Evolutionary conservation across 2,113 vertebrate species (phyloP), one percentile per base, ranked within the genome.

Genomic region (Sterrhoptilus dennistouni): DNA sequence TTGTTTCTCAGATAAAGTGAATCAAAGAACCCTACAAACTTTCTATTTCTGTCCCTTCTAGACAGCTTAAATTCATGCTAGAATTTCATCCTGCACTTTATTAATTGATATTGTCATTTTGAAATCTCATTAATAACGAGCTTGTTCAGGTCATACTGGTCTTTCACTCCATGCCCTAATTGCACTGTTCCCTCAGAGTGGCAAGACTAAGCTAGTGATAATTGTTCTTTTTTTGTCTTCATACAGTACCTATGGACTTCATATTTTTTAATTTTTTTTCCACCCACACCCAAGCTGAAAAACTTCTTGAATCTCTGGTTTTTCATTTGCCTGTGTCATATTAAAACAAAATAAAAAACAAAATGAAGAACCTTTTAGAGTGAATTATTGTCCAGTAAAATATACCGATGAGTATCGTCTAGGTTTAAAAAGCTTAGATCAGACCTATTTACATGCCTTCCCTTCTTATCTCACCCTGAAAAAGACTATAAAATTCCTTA

Each of bases 151-250:
- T 93, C 71, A 65, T 47, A 27, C 68, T 88, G 66, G 31, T 52
- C 59, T 90, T 82, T 94, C 49, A 38, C 31, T 85, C 29, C 74
- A 81, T 91, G 49, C 56, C 7, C 5, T 91, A 88, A 94, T 84
- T 93, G 79, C 76, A 77, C 61, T 82, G 72, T 31, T 91, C 5
- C 75, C 52, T 49, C 40, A 65, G 84, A 79, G 82, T 44, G 59
- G 42, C 40, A 83, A 80, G 53, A 49, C n/a, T 85, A 78, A 61
- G 36, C 25, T 57, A 69, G 45, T 1, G 1, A 57, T 49, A 89
- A 86, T 77, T 87, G n/a, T 33, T 95, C 35, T 56, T 87, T 36
- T 87, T 91, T 74, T 86, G 36, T 95, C 42, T 94, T 90, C 35
- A 4, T 56, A 59, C 24, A 88, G 47, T 52, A 86, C 63, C 59